Percentiles rank a stretch among this genome's conserved stretches.
Conservation (phyloP, 2,888 invertebrate species). For the Leptopterna dolabrata region DNA sequence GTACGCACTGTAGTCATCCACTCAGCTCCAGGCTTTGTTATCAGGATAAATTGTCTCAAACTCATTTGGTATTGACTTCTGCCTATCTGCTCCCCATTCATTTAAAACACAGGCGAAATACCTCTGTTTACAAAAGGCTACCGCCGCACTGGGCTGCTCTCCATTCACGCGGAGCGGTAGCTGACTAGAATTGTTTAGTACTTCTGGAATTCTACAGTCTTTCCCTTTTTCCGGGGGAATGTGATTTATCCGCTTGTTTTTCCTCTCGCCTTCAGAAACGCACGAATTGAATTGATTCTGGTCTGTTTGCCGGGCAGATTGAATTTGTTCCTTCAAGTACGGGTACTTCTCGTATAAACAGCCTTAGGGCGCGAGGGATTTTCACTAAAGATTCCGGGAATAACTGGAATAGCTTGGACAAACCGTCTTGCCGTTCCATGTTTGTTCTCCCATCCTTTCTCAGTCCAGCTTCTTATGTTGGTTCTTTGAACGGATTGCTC, state of each 20-base stretch:
- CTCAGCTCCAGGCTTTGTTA: neutral
- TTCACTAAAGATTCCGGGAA: neutral
- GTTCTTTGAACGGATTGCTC: no score
- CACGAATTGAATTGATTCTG: constrained; percentile 27
- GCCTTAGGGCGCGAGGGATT: neutral
- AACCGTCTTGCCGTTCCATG: neutral
- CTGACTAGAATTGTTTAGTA: neutral
- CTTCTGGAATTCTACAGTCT: neutral
- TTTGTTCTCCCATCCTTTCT: neutral
- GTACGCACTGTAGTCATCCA: neutral
- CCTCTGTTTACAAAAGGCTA: neutral
- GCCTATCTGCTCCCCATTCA: neutral
- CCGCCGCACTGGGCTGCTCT: neutral
- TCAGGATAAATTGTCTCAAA: neutral
- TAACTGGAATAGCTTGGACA: neutral
- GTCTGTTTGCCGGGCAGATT: constrained; percentile 18
- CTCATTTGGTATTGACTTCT: constrained; percentile 2
- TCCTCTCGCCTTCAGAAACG: neutral
- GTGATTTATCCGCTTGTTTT: neutral
- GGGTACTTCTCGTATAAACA: neutral
- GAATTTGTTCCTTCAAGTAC: constrained; percentile 4
- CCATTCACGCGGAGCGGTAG: neutral
- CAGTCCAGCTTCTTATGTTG: neutral
- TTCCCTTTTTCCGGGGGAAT: neutral
- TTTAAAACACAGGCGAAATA: neutral